phyloP scores from a whole-genome alignment of 53 echinoderm and acorn worm species.

The Zoroaster sp. region DNA sequence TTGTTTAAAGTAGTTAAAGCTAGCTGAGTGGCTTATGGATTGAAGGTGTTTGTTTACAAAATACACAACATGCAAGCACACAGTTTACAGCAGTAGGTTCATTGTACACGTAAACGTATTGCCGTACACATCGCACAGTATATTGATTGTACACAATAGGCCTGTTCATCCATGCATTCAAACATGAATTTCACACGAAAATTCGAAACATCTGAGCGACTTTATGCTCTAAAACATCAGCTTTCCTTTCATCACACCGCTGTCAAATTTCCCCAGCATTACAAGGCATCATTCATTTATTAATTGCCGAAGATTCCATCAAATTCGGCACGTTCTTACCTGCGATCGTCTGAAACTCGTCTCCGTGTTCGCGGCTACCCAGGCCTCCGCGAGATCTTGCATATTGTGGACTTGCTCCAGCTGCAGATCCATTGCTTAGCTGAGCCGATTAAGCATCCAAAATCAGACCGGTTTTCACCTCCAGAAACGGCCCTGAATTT shows the following conservation, averaged over 20 bases:
- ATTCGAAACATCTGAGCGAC: neutral
- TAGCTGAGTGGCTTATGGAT: neutral
- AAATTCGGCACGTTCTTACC: constrained; percentile 36
- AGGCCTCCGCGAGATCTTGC: constrained; percentile 85
- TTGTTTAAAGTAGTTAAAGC: neutral
- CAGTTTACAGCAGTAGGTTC: neutral
- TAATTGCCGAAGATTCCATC: neutral
- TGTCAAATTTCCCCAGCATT: neutral
- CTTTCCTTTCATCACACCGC: neutral
- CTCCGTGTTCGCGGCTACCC: constrained; percentile 72
- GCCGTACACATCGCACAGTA: neutral
- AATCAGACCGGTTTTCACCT: constrained; percentile 47
- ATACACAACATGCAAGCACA: neutral
- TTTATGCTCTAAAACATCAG: neutral
- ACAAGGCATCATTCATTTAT: neutral
- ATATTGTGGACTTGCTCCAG: constrained; percentile 58
- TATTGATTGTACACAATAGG: constrained; percentile 29
- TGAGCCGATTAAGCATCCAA: constrained; percentile 58
- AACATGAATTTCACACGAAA: neutral
- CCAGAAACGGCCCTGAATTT: neutral
- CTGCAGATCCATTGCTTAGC: constrained; percentile 66
- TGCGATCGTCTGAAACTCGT: constrained; percentile 64
- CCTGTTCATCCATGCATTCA: constrained; percentile 49
- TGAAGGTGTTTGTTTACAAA: neutral
- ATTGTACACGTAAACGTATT: neutral